Evolutionary conservation across 2,113 vertebrate genomes (phyloP).

Genomic region (Sturnus vulgaris): DNA sequence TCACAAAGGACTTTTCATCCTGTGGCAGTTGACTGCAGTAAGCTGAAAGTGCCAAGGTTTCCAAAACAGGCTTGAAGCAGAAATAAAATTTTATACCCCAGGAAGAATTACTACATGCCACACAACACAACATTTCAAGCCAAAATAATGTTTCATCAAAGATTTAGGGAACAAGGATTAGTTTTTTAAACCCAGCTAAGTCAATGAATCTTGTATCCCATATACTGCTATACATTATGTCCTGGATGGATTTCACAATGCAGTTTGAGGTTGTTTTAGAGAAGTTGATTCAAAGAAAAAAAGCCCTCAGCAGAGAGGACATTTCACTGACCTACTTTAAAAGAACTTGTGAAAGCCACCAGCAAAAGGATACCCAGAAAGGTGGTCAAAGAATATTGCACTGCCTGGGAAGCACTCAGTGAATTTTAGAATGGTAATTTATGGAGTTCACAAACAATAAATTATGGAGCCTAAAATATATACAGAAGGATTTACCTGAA

Average conservation of each 20-base stretch:
- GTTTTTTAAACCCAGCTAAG: conserved; percentile 40
- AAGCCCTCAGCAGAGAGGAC: background rate
- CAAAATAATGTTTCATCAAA: conserved; percentile 59
- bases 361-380: background rate
- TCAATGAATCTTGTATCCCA: conserved; percentile 43
- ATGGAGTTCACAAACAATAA: background rate
- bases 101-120: conserved; percentile 40
- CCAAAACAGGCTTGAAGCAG: conserved; percentile 31
- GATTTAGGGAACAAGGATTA: conserved; percentile 55
- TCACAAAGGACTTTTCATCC: background rate
- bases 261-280: background rate
- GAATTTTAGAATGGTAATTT: background rate
- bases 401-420: background rate
- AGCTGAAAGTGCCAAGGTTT: conserved; percentile 18
- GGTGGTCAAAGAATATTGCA: background rate
- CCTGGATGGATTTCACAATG: background rate
- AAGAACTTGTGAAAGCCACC: background rate
- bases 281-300: background rate
- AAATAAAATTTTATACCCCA: conserved; percentile 50
- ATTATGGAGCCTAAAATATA: background rate
- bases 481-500: background rate
- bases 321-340: background rate
- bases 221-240: background rate
- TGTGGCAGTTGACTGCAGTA: background rate
- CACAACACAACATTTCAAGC: conserved; percentile 35